Evolutionary conservation across 2,888 invertebrate species (phyloP).

Genomic region (Drosophila falleni): DNA sequence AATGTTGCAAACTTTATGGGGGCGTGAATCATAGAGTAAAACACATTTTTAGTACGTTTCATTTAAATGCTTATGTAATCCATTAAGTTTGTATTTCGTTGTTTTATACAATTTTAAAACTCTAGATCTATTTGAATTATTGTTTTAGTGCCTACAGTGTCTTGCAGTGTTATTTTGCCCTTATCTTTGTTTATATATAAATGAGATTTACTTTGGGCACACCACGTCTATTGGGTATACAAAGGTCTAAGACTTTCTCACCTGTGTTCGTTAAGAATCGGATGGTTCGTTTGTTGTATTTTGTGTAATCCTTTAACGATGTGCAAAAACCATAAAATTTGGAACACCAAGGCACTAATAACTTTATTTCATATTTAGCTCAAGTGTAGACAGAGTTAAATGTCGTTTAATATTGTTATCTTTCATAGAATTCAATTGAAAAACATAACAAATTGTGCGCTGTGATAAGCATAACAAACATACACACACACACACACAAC

Average conservation of each 20-base stretch:
- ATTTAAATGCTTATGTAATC: neutral
- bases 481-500: constrained; percentile 31
- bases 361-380: constrained; percentile 55
- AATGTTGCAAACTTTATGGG: neutral
- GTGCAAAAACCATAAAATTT: constrained; percentile 58
- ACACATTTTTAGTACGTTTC: neutral
- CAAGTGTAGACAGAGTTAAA: constrained; percentile 45
- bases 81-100: neutral
- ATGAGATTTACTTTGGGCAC: constrained; percentile 18
- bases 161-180: neutral
- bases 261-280: constrained; percentile 70
- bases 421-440: constrained; percentile 6
- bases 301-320: constrained; percentile 52
- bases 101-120: neutral
- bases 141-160: neutral
- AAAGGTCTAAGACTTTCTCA: constrained; percentile 23
- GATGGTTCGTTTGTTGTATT: constrained; percentile 54
- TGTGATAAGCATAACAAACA: constrained; percentile 51
- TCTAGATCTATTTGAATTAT: neutral
- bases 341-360: constrained; percentile 48
- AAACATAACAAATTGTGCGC: constrained; percentile 36
- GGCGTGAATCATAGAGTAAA: constrained; percentile 3
- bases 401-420: constrained; percentile 53
- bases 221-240: constrained; percentile 18
- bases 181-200: constrained; percentile 25